A percentile compares a stretch with the other conserved stretches of the same genome.
Conservation (phyloP, 2,888 invertebrate species). For the Argyresthia goedartella region DNA sequence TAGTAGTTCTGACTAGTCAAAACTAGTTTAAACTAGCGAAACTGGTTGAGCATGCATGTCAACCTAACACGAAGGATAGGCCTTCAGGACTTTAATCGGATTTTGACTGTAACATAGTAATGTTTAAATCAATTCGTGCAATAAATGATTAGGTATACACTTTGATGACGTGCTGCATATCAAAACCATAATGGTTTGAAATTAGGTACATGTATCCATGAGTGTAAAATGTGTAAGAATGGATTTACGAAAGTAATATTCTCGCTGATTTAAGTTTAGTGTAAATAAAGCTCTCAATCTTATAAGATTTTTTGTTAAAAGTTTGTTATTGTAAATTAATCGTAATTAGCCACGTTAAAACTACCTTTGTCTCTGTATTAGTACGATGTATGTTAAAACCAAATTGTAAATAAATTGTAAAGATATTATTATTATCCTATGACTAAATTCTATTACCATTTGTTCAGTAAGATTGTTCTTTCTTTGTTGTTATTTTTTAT, state of each 20-base stretch:
- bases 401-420: constrained; percentile 68
- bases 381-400: constrained; percentile 59
- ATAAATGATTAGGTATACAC: constrained; percentile 40
- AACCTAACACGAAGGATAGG: too few species aligned
- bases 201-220: constrained; percentile 13
- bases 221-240: neutral
- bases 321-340: constrained; percentile 54
- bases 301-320: constrained; percentile 46
- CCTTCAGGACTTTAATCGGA: too few species aligned
- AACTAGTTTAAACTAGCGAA: too few species aligned
- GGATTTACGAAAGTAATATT: neutral
- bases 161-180: constrained; percentile 50
- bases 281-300: constrained; percentile 44
- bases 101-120: neutral
- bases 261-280: constrained; percentile 13
- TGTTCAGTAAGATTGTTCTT: constrained; percentile 65
- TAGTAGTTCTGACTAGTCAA: too few species aligned
- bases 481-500: constrained; percentile 65
- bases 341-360: constrained; percentile 42
- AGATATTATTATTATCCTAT: constrained; percentile 57
- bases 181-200: constrained; percentile 54
- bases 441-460: constrained; percentile 69
- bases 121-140: constrained; percentile 32
- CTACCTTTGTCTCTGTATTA: constrained; percentile 50
- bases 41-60: too few species aligned